Percentiles rank a stretch among this genome's conserved stretches.
Evolutionary conservation across 1,140 invertebrate species (phyloP).

Genomic region (Drosophila novamexicana): DNA sequence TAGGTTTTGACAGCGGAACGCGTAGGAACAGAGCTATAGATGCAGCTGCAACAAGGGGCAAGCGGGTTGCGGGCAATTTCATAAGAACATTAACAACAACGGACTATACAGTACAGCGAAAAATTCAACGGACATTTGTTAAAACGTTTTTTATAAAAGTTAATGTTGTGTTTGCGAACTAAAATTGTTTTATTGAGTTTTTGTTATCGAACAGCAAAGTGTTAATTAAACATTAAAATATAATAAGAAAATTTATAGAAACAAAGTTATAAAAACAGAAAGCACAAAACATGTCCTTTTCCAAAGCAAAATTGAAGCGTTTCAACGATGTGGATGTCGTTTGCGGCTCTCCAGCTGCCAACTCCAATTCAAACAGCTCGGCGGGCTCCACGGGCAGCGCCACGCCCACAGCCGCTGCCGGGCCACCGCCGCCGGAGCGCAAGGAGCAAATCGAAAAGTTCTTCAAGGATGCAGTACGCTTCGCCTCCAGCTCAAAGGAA

Average conservation of each 20-base stretch:
- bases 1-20: conserved; percentile 81
- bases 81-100: conserved; percentile 35
- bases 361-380: conserved; percentile 52
- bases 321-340: conserved; percentile 82
- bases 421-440: conserved; percentile 59
- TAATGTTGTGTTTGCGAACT: conserved; percentile 61
- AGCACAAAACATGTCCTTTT: conserved; percentile 70
- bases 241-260: conserved; percentile 12
- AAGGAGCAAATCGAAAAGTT: conserved; percentile 84
- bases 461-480: conserved; percentile 80
- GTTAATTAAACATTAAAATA: conserved; percentile 32
- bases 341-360: conserved; percentile 69
- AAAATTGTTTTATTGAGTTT: conserved; percentile 65
- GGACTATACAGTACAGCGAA: conserved; percentile 57
- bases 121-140: conserved; percentile 68
- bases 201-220: conserved; percentile 60
- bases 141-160: conserved; percentile 45
- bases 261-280: conserved; percentile 13
- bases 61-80: conserved; percentile 58
- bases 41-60: conserved; percentile 26
- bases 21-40: conserved; percentile 63
- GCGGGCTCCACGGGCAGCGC: conserved; percentile 63
- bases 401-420: conserved; percentile 52
- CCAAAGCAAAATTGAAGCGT: conserved; percentile 83
- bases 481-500: conserved; percentile 76